Evolutionary conservation across 2,797 vertebrate genomes (phyloP), one percentile per base, ranked within the genome.

Genomic region (Enoplosus armatus): DNA sequence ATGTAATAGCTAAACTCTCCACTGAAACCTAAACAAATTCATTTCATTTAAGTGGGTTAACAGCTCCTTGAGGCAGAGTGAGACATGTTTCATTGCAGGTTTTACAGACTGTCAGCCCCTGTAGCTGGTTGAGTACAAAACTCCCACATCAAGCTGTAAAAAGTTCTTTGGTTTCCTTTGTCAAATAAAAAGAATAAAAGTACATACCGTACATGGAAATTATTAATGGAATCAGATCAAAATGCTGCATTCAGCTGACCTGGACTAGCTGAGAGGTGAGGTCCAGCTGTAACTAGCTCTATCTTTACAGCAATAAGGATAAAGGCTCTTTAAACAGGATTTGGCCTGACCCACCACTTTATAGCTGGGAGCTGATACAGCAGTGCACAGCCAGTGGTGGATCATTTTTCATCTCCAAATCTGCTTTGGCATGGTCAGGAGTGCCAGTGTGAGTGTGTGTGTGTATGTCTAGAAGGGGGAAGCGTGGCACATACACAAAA

Each of bases 401-500:
- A 93, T 94, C 91, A 90, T 94, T 94, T 93, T 92, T 94, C 90
- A 90, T 93, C 86, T 88, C 90, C 84, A 94, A 94, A 92, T 93
- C 91, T 93, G 91, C 89, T 93, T 90, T 92, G 90, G 90, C 89
- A 87, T 90, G 87, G 83, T 78, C 79, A 76, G 84, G 59, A 78
- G 77, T 85, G 83, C 59, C 80, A 75, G 81, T 54, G 74, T 62
- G 72, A 59, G 72, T 58, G 39, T 70, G 66, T 55, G 74, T 62
- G 66, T 53, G 79, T 59, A 50, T 31, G 64, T 39, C 41, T 29
- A n/a, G 53, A 37, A 29, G 39, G 47, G 53, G 55, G 39, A 24
- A 39, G 56, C 48, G 75, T 37, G 18, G 74, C 72, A 76, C 78
- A 70, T 33, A 48, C 63, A 84, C 73, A 82, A 82, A 88, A 85